A percentile compares a stretch with the other conserved stretches of the same genome.
These are phyloP conservation scores for Poeciliopsis gracilis DNA, from an alignment of 2,797 vertebrate genomes.

Conservation along the genomic window DNA sequence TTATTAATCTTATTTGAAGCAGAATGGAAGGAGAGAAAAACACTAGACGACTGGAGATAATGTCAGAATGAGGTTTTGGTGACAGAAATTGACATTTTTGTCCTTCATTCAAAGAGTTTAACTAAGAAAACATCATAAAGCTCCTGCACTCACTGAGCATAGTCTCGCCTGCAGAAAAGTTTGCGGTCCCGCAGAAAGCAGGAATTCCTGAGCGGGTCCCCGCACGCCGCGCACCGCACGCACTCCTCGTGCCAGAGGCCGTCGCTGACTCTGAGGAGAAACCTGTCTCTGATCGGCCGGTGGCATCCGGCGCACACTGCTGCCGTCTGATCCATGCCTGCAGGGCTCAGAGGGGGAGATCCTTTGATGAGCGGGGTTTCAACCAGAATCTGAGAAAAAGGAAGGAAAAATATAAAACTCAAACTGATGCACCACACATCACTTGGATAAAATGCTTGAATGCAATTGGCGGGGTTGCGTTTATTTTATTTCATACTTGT, in stretches of 20 bases:
- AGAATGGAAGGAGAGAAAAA: neutral
- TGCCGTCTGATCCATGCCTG: slow-evolving; percentile 80
- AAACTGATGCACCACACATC: neutral
- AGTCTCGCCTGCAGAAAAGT: slow-evolving; percentile 95
- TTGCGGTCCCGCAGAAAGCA: slow-evolving; percentile 94
- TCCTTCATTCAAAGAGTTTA: neutral
- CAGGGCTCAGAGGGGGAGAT: neutral
- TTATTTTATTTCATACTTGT: neutral
- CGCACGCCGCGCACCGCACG: slow-evolving; percentile 89
- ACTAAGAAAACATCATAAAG: neutral
- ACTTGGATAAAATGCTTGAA: neutral
- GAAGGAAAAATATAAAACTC: neutral
- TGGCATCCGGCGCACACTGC: slow-evolving; percentile 92
- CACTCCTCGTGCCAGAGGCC: slow-evolving; percentile 95
- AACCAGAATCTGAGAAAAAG: neutral
- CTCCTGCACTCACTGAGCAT: slow-evolving; percentile 87
- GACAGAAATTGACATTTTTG: too few species aligned
- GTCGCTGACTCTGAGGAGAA: slow-evolving; percentile 91
- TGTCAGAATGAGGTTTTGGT: neutral
- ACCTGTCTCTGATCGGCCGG: slow-evolving; percentile 88
- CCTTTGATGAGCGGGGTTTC: neutral
- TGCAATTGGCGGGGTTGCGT: neutral
- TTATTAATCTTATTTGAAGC: neutral
- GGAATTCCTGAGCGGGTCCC: slow-evolving; percentile 87
- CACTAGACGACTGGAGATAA: neutral